Evolutionary conservation across 2,113 vertebrate genomes (phyloP), one percentile per base, ranked within the genome.

Genomic region (Grus americana): DNA sequence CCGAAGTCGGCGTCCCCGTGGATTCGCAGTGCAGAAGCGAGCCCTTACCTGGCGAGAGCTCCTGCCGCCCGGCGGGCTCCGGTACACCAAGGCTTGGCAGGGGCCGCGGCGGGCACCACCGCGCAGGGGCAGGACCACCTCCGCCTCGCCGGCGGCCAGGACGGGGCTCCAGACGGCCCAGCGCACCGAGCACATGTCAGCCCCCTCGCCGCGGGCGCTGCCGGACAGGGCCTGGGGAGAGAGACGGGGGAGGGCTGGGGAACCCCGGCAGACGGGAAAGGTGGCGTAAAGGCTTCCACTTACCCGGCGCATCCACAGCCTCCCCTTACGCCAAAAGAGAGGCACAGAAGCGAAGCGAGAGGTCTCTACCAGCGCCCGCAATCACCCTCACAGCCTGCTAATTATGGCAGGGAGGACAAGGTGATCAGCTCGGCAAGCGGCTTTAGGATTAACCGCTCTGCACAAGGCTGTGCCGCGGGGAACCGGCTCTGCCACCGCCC

Each of bases 151-250:
- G 0, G 95, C 19, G 2, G 97, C 97, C 5, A 27, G 96, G 36
- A 78, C 88, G 0, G 99, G 99, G 92, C 84, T 98, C 99, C 99
- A 99, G 34, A 97, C 89, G 0, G 99, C 99, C 99, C 99, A 99
- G 71, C 99, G 98, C 24, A 99, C 88, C 24, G 98, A 97, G 91
- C 98, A 98, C 98, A 99, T 98, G 86, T 98, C 98, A 1, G 98
- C 98, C 1, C 96, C 95, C 14, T 97, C 97, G 3, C 98, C 76
- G 5, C 79, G 24, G 5, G 98, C 86, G 3, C 98, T 82, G 42
- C 95, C 82, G 0, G 98, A 70, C 18, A 97, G 85, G 3, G 96
- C 94, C 99, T 99, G 86, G 6, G 44, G 70, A 4, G 38, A 21
- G 79, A 1, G 7, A 4, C 5, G 15, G 36, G 12, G 17, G 78